Evolutionary conservation across 2,113 vertebrate genomes (phyloP).

Genomic region (Phodopus roborovskii): DNA sequence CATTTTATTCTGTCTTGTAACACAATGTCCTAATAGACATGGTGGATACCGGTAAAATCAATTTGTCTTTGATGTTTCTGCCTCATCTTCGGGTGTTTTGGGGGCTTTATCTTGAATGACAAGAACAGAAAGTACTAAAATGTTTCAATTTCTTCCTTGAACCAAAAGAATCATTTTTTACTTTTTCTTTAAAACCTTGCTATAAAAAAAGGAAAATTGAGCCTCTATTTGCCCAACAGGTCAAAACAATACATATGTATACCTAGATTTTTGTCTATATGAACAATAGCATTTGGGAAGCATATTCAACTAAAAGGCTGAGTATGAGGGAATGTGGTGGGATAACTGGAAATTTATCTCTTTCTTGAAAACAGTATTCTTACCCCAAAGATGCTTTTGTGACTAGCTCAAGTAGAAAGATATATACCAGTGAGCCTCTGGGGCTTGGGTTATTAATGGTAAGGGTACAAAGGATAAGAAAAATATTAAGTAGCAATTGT

Average conservation of each 20-base stretch:
- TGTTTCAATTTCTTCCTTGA: neutral
- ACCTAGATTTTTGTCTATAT: neutral
- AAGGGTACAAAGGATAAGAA: neutral
- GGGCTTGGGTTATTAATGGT: neutral
- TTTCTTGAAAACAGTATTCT: neutral
- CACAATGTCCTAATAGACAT: neutral
- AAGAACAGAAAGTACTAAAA: neutral
- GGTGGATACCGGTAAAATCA: neutral
- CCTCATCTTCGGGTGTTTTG: neutral
- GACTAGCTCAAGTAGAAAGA: neutral
- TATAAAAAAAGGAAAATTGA: neutral
- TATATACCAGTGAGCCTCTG: neutral
- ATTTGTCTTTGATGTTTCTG: neutral
- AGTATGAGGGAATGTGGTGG: too few relatives aligned
- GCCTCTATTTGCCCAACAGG: neutral
- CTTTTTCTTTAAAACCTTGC: neutral
- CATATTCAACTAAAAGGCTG: neutral
- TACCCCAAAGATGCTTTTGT: neutral
- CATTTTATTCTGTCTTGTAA: neutral
- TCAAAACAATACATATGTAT: neutral
- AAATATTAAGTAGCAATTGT: neutral
- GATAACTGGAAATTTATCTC: neutral
- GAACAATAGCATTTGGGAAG: neutral
- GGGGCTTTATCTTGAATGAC: neutral
- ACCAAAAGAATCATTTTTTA: neutral